Conservation (phyloP, 1,140 invertebrate genomes). For the Popillia japonica region DNA sequence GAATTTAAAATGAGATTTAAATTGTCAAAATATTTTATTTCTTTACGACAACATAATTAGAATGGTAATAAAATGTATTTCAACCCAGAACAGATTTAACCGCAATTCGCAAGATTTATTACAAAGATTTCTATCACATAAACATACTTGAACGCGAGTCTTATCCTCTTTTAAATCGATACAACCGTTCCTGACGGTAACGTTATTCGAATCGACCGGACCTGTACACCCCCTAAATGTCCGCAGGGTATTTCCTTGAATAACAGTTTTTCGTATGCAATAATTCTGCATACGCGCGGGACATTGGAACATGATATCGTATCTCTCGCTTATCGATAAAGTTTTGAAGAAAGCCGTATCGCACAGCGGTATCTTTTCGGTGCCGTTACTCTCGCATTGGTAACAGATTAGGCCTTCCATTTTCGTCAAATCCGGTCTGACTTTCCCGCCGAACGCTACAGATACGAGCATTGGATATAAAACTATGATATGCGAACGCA, state of each 20-base stretch:
- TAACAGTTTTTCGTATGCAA: constrained; percentile 42
- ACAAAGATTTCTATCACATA: constrained; percentile 38
- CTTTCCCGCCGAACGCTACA: neutral
- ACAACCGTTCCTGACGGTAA: constrained; percentile 37
- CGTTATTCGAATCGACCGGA: constrained; percentile 37
- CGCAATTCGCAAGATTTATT: neutral
- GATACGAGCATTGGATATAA: neutral
- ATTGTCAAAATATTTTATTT: too few species aligned
- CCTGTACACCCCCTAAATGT: constrained; percentile 43
- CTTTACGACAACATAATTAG: neutral
- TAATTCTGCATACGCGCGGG: constrained; percentile 37
- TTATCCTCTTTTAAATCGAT: constrained; percentile 26
- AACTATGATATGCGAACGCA: neutral
- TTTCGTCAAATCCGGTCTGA: neutral
- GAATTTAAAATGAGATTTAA: too few species aligned
- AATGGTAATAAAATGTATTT: too few species aligned
- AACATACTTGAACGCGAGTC: constrained; percentile 17
- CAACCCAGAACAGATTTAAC: neutral
- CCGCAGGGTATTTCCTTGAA: neutral
- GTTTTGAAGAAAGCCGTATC: constrained; percentile 42
- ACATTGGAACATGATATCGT: constrained; percentile 41
- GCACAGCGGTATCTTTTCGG: constrained; percentile 41
- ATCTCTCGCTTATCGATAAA: constrained; percentile 35
- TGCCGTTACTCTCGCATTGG: constrained; percentile 42
- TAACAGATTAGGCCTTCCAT: constrained; percentile 41